A percentile compares a stretch with the other conserved stretches of the same genome.
Evolutionary conservation across 2,113 vertebrate species (phyloP).

Genomic region (Ammodramus savannarum): DNA sequence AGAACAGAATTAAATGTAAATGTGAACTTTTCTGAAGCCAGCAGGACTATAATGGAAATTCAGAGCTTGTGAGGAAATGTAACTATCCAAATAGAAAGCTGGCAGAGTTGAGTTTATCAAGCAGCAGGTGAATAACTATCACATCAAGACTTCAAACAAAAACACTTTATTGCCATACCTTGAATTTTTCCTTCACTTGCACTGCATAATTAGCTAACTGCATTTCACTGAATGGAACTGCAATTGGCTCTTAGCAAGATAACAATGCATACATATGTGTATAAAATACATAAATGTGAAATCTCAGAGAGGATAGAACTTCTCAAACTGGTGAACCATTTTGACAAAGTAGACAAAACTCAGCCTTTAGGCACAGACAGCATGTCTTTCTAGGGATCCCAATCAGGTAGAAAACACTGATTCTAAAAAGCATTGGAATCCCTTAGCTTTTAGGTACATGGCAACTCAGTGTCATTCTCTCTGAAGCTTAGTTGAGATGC

Average conservation of each 20-base stretch:
- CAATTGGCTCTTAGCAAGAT: background rate
- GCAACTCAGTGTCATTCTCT: background rate
- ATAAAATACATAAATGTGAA: background rate
- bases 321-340: background rate
- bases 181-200: background rate
- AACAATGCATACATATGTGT: background rate
- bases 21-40: background rate
- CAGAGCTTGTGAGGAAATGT: background rate
- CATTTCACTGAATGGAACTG: background rate
- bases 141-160: background rate
- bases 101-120: background rate
- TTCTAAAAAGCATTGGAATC: background rate
- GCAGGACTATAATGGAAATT: background rate
- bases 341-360: background rate
- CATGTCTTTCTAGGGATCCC: background rate
- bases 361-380: background rate
- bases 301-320: background rate
- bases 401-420: background rate
- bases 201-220: background rate
- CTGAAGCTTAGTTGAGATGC: background rate
- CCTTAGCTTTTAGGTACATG: background rate
- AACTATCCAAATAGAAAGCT: background rate
- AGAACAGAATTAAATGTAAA: background rate
- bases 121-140: background rate
- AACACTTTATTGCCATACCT: background rate